phyloP scores from a whole-genome alignment of 2,113 vertebrate species.

The Ictalurus punctatus region DNA sequence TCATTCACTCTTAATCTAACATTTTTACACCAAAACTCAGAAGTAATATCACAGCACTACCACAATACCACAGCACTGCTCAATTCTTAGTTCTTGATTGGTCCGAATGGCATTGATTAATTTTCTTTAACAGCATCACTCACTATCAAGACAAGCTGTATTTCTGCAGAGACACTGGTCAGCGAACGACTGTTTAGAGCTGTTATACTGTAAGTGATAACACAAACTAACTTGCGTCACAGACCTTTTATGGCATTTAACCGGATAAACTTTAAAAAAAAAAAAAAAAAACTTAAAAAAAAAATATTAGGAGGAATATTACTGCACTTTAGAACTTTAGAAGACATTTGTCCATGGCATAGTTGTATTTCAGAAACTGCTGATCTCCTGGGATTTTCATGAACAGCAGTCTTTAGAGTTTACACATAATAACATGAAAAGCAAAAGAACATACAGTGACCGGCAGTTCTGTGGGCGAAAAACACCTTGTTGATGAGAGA shows the following conservation, averaged over 20 bases:
- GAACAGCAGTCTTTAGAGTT: too few relatives aligned
- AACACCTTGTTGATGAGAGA: not conserved
- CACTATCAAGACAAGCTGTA: too few relatives aligned
- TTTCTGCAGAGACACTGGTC: too few relatives aligned
- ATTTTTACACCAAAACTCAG: not conserved
- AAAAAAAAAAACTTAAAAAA: too few relatives aligned
- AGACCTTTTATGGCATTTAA: not conserved
- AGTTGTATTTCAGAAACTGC: not conserved
- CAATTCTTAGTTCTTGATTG: too few relatives aligned
- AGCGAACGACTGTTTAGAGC: too few relatives aligned
- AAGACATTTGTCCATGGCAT: not conserved
- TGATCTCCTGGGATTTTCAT: too few relatives aligned
- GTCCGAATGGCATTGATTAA: not conserved
- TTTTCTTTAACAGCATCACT: not conserved
- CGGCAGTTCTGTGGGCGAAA: not conserved
- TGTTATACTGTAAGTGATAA: not conserved
- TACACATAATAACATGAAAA: not conserved
- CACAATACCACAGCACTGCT: too few relatives aligned
- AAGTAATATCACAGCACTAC: too few relatives aligned
- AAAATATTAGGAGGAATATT: not conserved
- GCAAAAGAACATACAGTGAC: not conserved
- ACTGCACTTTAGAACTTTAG: not conserved
- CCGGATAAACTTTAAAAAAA: not conserved
- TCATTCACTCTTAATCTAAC: too few relatives aligned
- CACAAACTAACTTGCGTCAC: not conserved